Evolutionary conservation across 2,888 invertebrate genomes (phyloP), one percentile per base, ranked within the genome.

Genomic region (Noctua janthina): DNA sequence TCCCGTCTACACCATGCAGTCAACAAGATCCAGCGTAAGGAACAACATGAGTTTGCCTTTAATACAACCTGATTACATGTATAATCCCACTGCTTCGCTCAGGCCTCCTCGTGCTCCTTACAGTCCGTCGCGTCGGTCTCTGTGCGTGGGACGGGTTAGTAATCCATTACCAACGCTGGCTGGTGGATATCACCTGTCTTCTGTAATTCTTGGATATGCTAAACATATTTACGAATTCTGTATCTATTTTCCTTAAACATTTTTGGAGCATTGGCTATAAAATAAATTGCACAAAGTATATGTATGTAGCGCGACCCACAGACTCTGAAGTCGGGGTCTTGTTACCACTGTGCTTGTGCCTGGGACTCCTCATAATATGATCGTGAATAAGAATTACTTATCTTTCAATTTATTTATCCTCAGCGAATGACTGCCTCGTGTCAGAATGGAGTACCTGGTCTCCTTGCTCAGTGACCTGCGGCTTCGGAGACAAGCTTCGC

Each of bases 401-500:
- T 35, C n/a, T 62, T 69, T 92, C 93, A 62, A 94, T 97, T 78
- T 69, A 43, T 97, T 78, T 69, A 43, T 97, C 97, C 91, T 96
- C 97, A 92, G 98, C 98, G 62, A 97, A 98, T 88, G 98, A 99
- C 95, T 99, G 99, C 94, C 97, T 98, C 84, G 98, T 99, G 56
- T 97, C 98, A 78, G 98, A 98, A 85, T 99, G 99, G 99, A 98
- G 98, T 54, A 97, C 97, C 39, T 99, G 99, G 99, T 98, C 98
- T 85, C 97, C 98, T 2, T 99, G 99, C 96, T 98, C 98, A 91
- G 98, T 98, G 90, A 98, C 98, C 59, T 99, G 99, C 93, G 99
- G 99, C 73, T 98, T 99, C 87, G 99, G 99, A 6, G 98, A 98
- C 93, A 98, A 98, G 97, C 98, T 98, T 92, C 97, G 99, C 83